Percentiles rank a stretch among this genome's conserved stretches.
phyloP scores from a whole-genome alignment of 1,140 invertebrate species.

The Hydropsyche tenuis region DNA sequence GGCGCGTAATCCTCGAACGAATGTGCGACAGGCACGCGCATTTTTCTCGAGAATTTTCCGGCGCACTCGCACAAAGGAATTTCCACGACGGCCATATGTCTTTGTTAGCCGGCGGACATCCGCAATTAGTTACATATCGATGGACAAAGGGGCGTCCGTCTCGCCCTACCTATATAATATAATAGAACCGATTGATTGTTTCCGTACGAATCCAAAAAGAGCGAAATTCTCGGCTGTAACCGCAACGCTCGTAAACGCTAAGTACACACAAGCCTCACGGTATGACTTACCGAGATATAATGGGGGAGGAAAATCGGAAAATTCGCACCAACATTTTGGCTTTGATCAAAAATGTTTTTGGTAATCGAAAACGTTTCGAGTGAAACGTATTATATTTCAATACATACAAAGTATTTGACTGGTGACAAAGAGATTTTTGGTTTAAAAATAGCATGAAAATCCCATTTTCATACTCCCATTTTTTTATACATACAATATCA shows the following conservation, averaged over 20 bases:
- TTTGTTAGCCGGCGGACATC: conserved; percentile 42
- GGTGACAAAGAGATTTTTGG: no score
- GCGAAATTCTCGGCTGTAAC: conserved; percentile 6
- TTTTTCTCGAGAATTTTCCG: conserved; percentile 5
- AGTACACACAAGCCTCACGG: neutral
- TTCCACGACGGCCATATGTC: conserved; percentile 40
- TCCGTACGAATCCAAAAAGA: conserved; percentile 26
- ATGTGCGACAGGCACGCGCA: neutral
- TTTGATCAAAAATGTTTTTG: no score
- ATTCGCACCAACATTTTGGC: neutral
- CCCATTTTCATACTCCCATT: no score
- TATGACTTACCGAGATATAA: neutral
- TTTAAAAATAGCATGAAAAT: no score
- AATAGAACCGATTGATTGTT: conserved; percentile 37
- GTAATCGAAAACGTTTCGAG: no score
- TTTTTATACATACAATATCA: no score
- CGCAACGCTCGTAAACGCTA: neutral
- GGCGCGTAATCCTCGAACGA: neutral
- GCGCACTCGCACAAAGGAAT: conserved; percentile 29
- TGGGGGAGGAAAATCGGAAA: neutral
- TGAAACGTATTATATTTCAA: no score
- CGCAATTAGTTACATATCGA: conserved; percentile 46
- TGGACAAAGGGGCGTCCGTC: conserved; percentile 40
- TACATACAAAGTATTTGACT: no score
- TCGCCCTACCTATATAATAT: neutral